A percentile compares a stretch with the other conserved stretches of the same genome.
Evolutionary conservation across 2,797 vertebrate genomes (phyloP).

Genomic region (Acestrorhynchus altus): DNA sequence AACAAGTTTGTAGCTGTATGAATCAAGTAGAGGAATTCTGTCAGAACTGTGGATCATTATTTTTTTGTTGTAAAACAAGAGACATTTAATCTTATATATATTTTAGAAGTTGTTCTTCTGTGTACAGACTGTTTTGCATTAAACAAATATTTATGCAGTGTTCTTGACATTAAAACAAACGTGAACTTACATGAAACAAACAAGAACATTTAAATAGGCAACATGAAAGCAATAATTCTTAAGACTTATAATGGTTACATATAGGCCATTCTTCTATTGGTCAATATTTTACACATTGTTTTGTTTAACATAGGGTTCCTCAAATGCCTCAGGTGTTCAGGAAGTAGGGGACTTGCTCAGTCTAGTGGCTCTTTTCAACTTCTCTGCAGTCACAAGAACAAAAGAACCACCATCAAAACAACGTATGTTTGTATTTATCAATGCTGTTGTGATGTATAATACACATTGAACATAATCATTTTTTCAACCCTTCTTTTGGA

Average conservation of each 20-base stretch:
- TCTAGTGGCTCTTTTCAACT: conserved; percentile 87
- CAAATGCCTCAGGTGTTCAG: conserved; percentile 68
- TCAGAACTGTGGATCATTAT: too few species aligned
- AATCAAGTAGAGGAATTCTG: too few species aligned
- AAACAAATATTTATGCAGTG: too few species aligned
- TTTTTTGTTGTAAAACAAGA: too few species aligned
- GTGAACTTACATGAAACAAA: too few species aligned
- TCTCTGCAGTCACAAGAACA: conserved; percentile 84
- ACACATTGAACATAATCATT: not conserved
- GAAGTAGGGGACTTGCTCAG: conserved; percentile 84
- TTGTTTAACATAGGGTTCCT: conserved; percentile 26
- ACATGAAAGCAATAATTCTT: too few species aligned
- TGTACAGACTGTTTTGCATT: not conserved
- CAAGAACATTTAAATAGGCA: too few species aligned
- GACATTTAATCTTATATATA: too few species aligned
- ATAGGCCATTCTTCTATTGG: not conserved
- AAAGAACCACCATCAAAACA: conserved; percentile 77
- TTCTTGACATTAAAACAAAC: too few species aligned
- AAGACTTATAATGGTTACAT: too few species aligned
- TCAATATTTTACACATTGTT: not conserved
- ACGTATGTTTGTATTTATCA: conserved; percentile 73
- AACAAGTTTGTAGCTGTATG: too few species aligned
- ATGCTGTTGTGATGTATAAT: not conserved
- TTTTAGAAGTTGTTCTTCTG: not conserved
- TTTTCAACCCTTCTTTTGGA: too few species aligned